These are phyloP conservation scores for Scaptomyza montana DNA, from an alignment of 1,140 invertebrate genomes.

Conservation along the genomic window DNA sequence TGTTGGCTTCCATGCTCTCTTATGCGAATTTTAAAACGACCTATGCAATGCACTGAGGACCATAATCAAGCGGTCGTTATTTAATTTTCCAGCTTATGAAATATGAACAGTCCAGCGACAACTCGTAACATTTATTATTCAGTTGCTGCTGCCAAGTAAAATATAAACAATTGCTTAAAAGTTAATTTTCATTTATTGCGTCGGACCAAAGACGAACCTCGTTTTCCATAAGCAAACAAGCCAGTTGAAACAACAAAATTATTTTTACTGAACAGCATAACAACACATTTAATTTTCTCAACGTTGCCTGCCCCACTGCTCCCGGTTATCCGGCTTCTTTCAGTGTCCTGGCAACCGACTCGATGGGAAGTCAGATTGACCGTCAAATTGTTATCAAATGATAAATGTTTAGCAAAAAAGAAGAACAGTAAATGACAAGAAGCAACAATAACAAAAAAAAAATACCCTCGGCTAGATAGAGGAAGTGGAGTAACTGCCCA, in stretches of 20 bases:
- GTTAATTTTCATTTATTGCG: constrained; percentile 56
- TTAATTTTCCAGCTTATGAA: constrained; percentile 65
- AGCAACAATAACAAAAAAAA: constrained; percentile 2
- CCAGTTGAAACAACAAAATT: constrained; percentile 56
- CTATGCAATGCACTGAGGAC: constrained; percentile 13
- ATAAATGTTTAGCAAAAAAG: constrained; percentile 61
- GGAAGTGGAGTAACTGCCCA: constrained; percentile 52
- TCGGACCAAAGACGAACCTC: background rate
- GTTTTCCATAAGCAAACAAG: constrained; percentile 40
- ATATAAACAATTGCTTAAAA: constrained; percentile 60
- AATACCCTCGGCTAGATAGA: constrained; percentile 1
- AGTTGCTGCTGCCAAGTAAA: constrained; percentile 39
- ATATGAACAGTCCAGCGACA: constrained; percentile 53
- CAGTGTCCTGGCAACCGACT: constrained; percentile 6
- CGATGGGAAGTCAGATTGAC: constrained; percentile 57
- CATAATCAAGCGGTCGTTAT: constrained; percentile 37
- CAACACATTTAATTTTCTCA: constrained; percentile 57
- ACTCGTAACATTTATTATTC: constrained; percentile 55
- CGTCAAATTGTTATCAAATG: constrained; percentile 74
- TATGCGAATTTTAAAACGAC: background rate
- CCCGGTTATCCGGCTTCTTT: background rate
- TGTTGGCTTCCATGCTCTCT: background rate
- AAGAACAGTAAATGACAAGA: constrained; percentile 38
- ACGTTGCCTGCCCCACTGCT: background rate
- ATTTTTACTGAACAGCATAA: constrained; percentile 48